Percentiles rank a stretch among this genome's conserved stretches.
These are phyloP conservation scores for Helicoverpa assulta DNA, from an alignment of 2,888 invertebrate species.

Conservation along the genomic window DNA sequence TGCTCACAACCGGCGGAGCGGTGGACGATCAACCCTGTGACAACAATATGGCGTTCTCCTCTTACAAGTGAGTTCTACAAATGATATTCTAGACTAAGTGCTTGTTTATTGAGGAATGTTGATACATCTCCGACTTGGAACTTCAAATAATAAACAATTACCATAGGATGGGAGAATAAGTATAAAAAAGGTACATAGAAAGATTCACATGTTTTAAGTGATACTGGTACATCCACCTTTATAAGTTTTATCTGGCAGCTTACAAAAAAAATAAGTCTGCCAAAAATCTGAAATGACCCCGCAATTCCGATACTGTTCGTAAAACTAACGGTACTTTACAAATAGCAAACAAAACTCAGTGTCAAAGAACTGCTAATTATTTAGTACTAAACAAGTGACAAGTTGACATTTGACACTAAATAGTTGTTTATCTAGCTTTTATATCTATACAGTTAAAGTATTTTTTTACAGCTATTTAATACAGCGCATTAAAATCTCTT, in stretches of 20 bases:
- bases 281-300: slow-evolving; percentile 3
- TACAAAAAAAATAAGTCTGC: neutral
- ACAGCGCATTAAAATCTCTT: slow-evolving; percentile 7
- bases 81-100: slow-evolving; percentile 53
- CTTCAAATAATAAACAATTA: neutral
- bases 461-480: slow-evolving; percentile 6
- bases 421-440: slow-evolving; percentile 10
- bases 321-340: slow-evolving; percentile 8
- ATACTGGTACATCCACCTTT: neutral
- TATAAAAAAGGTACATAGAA: neutral
- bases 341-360: slow-evolving; percentile 29
- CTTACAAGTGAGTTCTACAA: slow-evolving; percentile 83
- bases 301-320: slow-evolving; percentile 6
- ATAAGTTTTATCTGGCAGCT: neutral
- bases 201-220: neutral
- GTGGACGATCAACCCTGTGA: slow-evolving; percentile 86
- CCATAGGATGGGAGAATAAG: no score
- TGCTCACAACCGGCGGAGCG: slow-evolving; percentile 85
- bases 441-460: slow-evolving; percentile 11
- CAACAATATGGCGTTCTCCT: slow-evolving; percentile 86
- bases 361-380: slow-evolving; percentile 31
- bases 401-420: slow-evolving; percentile 30
- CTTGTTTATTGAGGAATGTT: slow-evolving; percentile 25
- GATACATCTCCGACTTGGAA: neutral
- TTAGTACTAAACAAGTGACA: slow-evolving; percentile 14